These are phyloP conservation scores for Meleagris gallopavo DNA, from an alignment of 2,113 vertebrate genomes.

Conservation along the genomic window DNA sequence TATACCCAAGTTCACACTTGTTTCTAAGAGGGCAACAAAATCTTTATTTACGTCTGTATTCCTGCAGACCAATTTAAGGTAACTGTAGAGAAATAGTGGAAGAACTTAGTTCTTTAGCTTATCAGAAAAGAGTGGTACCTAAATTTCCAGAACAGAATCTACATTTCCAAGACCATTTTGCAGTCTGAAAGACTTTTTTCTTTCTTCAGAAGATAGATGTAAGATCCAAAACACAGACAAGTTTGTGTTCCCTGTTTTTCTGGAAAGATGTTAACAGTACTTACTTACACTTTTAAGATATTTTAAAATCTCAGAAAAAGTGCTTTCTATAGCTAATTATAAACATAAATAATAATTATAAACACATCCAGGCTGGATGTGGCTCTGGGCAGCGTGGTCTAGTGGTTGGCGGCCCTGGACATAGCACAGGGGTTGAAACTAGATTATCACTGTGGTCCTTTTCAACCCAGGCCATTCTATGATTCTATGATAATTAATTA, in stretches of 20 bases:
- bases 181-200: background rate
- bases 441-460: no score
- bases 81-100: background rate
- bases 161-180: background rate
- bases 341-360: background rate
- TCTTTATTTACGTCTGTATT: background rate
- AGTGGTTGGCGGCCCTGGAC: no score
- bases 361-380: no score
- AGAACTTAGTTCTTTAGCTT: background rate
- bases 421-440: no score
- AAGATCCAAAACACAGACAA: background rate
- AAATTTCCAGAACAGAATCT: background rate
- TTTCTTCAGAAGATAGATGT: background rate
- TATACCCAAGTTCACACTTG: background rate
- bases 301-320: background rate
- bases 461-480: no score
- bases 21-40: background rate
- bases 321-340: background rate
- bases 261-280: background rate
- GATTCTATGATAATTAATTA: background rate
- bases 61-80: background rate
- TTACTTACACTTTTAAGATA: background rate
- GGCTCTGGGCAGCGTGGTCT: no score
- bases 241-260: background rate
- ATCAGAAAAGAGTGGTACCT: background rate